Evolutionary conservation across 2,888 invertebrate genomes (phyloP).

Genomic region (Clusia tigrina): DNA sequence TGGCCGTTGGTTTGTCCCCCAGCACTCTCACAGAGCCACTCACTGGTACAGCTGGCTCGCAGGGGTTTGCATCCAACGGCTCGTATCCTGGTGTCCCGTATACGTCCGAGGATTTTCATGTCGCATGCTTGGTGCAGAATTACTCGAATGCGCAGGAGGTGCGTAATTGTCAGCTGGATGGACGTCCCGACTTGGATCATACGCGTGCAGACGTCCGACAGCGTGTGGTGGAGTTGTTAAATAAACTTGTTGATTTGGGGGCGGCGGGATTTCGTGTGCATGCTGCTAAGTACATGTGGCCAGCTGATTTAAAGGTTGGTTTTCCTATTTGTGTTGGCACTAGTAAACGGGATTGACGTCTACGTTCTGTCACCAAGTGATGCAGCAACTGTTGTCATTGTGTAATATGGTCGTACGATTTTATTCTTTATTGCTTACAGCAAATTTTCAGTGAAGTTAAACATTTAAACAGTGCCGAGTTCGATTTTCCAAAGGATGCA

Average conservation of each 20-base stretch:
- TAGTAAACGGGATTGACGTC: no score
- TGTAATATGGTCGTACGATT: neutral
- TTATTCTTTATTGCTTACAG: slow-evolving; percentile 10
- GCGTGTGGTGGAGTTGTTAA: slow-evolving; percentile 64
- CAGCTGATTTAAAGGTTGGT: slow-evolving; percentile 71
- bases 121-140: slow-evolving; percentile 70
- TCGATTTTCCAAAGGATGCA: slow-evolving; percentile 69
- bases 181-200: slow-evolving; percentile 79
- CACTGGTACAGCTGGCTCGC: slow-evolving; percentile 9
- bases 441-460: slow-evolving; percentile 64
- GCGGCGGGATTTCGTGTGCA: slow-evolving; percentile 85
- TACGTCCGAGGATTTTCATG: slow-evolving; percentile 72
- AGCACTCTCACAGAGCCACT: neutral
- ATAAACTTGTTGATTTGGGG: slow-evolving; percentile 67
- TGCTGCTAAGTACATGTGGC: slow-evolving; percentile 82
- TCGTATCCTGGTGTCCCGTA: slow-evolving; percentile 68
- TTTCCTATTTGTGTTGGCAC: no score
- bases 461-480: slow-evolving; percentile 68
- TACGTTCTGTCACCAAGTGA: no score
- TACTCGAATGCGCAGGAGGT: slow-evolving; percentile 72
- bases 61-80: neutral
- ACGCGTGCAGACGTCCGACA: slow-evolving; percentile 69
- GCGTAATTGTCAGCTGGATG: slow-evolving; percentile 73
- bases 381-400: neutral
- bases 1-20: no score